Percentiles rank a stretch among this genome's conserved stretches.
Evolutionary conservation across 2,888 invertebrate species (phyloP).

Genomic region (Palloptera scutellata): DNA sequence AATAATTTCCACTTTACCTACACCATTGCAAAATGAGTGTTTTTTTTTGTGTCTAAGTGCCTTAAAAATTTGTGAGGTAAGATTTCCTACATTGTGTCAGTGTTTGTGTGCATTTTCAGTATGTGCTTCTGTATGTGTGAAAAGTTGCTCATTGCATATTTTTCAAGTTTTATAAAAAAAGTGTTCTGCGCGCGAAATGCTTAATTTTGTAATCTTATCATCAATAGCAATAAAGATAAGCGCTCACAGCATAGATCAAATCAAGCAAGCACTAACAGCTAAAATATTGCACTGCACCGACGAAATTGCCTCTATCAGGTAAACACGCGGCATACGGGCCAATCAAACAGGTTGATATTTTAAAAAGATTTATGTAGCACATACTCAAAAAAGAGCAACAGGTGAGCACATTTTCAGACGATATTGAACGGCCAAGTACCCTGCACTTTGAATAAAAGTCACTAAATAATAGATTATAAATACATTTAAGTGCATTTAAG

Average conservation of each 20-base stretch:
- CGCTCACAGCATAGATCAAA: conserved; percentile 45
- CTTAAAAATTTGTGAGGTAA: neutral
- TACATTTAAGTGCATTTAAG: no score
- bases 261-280: conserved; percentile 35
- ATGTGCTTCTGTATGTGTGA: conserved; percentile 18
- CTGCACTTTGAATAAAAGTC: no score
- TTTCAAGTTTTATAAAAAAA: neutral
- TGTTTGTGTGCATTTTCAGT: neutral
- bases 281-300: neutral
- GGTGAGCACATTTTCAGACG: no score
- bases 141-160: conserved; percentile 39
- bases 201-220: conserved; percentile 51
- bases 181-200: neutral
- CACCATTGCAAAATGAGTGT: conserved; percentile 17
- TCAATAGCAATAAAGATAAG: conserved; percentile 20
- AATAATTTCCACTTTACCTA: neutral
- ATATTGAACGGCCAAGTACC: no score
- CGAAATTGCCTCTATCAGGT: neutral
- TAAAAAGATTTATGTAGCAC: neutral
- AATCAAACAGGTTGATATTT: neutral
- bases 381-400: no score
- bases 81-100: conserved; percentile 4
- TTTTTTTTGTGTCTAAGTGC: conserved; percentile 20
- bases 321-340: neutral
- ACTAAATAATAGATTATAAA: no score